Percentiles rank a stretch among this genome's conserved stretches.
Conservation (phyloP, 2,113 vertebrate species). For the Isurus oxyrinchus region DNA sequence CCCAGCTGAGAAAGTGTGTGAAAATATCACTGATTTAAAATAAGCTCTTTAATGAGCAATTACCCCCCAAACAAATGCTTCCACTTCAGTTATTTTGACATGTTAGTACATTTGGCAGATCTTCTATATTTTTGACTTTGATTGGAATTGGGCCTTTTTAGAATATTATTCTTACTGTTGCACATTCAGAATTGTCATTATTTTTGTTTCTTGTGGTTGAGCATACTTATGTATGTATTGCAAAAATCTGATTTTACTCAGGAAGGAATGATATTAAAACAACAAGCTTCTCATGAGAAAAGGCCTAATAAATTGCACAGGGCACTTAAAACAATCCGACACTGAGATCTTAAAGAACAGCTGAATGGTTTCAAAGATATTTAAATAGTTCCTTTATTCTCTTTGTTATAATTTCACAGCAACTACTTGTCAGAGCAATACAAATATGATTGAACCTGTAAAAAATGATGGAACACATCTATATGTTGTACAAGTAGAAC, state of each 20-base stretch:
- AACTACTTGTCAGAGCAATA: background rate
- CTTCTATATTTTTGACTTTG: background rate
- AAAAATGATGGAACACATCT: background rate
- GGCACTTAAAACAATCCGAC: background rate
- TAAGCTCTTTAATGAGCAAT: background rate
- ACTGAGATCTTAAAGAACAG: background rate
- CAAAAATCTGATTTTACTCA: background rate
- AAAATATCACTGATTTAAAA: background rate
- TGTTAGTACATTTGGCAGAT: background rate
- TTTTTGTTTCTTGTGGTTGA: background rate
- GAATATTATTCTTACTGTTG: background rate
- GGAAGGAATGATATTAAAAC: background rate
- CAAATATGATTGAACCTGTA: background rate
- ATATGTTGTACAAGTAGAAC: background rate
- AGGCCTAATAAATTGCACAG: background rate
- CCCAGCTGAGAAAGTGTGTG: background rate
- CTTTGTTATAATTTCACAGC: background rate
- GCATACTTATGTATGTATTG: background rate
- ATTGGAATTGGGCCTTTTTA: background rate
- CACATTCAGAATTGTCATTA: background rate
- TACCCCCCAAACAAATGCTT: background rate
- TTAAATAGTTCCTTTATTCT: background rate
- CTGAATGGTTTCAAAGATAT: background rate
- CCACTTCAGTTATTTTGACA: background rate
- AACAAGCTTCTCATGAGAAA: background rate